These are phyloP conservation scores for Aegotheles bennettii DNA, from an alignment of 2,113 vertebrate species.

Conservation along the genomic window DNA sequence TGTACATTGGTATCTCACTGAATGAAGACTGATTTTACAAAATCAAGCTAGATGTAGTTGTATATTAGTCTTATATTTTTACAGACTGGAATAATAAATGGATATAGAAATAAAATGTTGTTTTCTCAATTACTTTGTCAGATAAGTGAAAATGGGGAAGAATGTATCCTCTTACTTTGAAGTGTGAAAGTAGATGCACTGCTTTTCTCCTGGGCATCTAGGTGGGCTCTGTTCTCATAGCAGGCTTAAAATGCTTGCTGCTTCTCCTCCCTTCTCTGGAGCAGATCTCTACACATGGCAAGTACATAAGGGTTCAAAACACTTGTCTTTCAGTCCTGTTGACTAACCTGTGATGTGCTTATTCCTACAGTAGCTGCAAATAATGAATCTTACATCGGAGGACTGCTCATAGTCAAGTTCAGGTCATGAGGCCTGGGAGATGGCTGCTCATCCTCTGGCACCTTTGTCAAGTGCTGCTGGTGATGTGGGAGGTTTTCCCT, in stretches of 20 bases:
- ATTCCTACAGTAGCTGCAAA: neutral
- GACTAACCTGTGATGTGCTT: neutral
- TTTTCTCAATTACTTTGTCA: neutral
- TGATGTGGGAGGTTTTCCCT: neutral
- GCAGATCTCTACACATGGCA: fast-evolving
- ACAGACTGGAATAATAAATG: conserved; percentile 76
- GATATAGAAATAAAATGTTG: conserved; percentile 52
- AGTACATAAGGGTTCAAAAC: neutral
- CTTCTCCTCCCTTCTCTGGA: neutral
- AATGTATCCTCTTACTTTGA: neutral
- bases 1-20: conserved; percentile 78
- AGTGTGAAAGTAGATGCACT: neutral
- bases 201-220: too few relatives aligned
- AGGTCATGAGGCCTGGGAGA: neutral
- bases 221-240: neutral
- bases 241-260: neutral
- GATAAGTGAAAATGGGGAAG: neutral
- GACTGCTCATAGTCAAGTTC: neutral
- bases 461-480: neutral
- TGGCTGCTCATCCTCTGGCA: neutral
- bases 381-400: neutral
- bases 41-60: conserved; percentile 79
- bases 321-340: neutral
- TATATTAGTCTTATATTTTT: conserved; percentile 80
- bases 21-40: conserved; percentile 79